Evolutionary conservation across 2,888 invertebrate species (phyloP).

Genomic region (Euphydryas editha): DNA sequence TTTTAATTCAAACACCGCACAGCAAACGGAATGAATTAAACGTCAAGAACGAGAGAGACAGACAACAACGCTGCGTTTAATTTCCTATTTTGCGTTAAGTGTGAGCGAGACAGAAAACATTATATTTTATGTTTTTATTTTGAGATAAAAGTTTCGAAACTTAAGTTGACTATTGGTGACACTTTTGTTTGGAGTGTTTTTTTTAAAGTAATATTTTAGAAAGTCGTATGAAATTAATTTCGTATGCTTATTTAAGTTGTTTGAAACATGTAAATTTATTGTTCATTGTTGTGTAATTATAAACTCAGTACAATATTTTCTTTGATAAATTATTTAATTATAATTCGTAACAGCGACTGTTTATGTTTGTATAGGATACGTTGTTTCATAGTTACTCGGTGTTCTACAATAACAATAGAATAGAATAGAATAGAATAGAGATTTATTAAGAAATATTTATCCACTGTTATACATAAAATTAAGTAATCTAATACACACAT

Average conservation of each 20-base stretch:
- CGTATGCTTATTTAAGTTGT: not conserved
- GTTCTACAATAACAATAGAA: too few relatives aligned
- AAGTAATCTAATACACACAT: too few relatives aligned
- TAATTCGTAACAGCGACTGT: too few relatives aligned
- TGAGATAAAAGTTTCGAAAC: slow-evolving; percentile 24
- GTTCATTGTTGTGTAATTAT: too few relatives aligned
- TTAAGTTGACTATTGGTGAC: slow-evolving; percentile 19
- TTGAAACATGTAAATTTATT: not conserved
- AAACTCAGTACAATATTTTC: too few relatives aligned
- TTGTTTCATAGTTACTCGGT: too few relatives aligned
- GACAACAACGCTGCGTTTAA: not conserved
- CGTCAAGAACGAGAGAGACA: slow-evolving; percentile 9
- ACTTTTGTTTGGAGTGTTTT: slow-evolving; percentile 10
- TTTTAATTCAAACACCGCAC: slow-evolving; percentile 29
- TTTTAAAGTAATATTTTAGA: not conserved
- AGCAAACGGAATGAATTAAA: slow-evolving; percentile 26
- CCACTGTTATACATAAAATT: too few relatives aligned
- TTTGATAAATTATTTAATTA: too few relatives aligned
- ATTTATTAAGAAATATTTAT: too few relatives aligned
- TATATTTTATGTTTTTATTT: slow-evolving; percentile 12
- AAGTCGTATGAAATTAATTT: not conserved
- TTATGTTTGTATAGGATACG: too few relatives aligned
- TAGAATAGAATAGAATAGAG: too few relatives aligned
- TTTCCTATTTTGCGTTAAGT: not conserved
- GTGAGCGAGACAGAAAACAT: slow-evolving; percentile 1